Evolutionary conservation across 2,888 invertebrate genomes (phyloP), one percentile per base, ranked within the genome.

Genomic region (Cheilosia soror): DNA sequence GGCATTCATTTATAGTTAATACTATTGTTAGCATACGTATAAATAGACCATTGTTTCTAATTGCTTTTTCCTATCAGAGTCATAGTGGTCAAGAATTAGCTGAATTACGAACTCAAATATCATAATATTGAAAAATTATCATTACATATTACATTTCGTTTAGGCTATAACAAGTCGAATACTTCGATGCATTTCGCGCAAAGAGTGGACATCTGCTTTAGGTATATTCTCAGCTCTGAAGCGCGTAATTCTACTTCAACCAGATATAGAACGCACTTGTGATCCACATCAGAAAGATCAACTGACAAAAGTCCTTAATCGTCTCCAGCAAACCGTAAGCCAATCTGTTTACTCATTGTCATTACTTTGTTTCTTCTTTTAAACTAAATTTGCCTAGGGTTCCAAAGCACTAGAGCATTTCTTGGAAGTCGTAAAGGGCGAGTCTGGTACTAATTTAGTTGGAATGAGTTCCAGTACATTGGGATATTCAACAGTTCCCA

Each of bases 391-490:
- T 44, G 0, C 9, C 27, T 69, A 97, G 97, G 98, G 98, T 76
- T 95, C 96, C 42, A 97, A 96, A 91, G 97, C 97, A 7, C 92
- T 98, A 88, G 98, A 98, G 91, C 98, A 98, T 90, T 98, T 98
- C 92, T 95, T 98, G 79, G 98, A 98, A 90, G 97, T 96, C 80
- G 95, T 98, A 37, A 94, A 96, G 85, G 94, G 94, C 29, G 97
- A 97, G 91, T 93, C 94, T 60, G 96, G 96, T 87, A 95, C 95
- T 78, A 96, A 96, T 89, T 95, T 99, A 90, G 92, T 92, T 1
- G 92, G 92, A n/a, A 92, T 91, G 88, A 91, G 91, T 80, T 88
- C 90, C 2, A 92, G 89, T 51, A 90, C 90, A 3, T 88, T 90
- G 15, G 88, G 88, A 1, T 89, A 89, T 80, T 89, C 90, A 6